A percentile compares a stretch with the other conserved stretches of the same genome.
These are phyloP conservation scores for Lineus longissimus DNA, from an alignment of 1,140 invertebrate genomes.

Conservation along the genomic window DNA sequence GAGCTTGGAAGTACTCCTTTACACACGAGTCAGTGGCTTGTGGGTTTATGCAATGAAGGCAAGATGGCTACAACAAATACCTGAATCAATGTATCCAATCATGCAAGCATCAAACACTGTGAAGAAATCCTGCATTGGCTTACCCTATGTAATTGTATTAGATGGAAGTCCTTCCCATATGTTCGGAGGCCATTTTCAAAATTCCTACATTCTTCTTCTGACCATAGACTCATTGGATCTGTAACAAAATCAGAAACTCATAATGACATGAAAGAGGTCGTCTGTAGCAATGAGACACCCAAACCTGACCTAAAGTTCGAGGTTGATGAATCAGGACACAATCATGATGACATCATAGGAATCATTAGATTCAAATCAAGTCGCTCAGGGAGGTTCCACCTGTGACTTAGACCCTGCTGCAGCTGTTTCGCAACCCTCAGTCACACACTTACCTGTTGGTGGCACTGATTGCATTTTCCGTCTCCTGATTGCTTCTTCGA, in stretches of 20 bases:
- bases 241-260: constrained; percentile 12
- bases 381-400: too few relatives aligned
- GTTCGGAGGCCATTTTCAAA: constrained; percentile 90
- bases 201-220: constrained; percentile 94
- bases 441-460: constrained; percentile 56
- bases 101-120: too few relatives aligned
- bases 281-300: background rate
- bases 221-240: constrained; percentile 73
- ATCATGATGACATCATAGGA: too few relatives aligned
- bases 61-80: too few relatives aligned
- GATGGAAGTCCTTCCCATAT: constrained; percentile 94
- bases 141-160: constrained; percentile 91
- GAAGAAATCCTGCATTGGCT: too few relatives aligned
- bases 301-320: constrained; percentile 8
- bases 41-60: too few relatives aligned
- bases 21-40: too few relatives aligned
- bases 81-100: too few relatives aligned
- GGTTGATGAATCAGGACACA: background rate
- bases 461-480: constrained; percentile 74
- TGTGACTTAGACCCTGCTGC: too few relatives aligned
- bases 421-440: too few relatives aligned
- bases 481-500: constrained; percentile 81
- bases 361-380: too few relatives aligned
- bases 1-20: too few relatives aligned
- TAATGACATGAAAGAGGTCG: background rate